Conservation (phyloP, 2,797 vertebrate genomes). For the Pampus argenteus region DNA sequence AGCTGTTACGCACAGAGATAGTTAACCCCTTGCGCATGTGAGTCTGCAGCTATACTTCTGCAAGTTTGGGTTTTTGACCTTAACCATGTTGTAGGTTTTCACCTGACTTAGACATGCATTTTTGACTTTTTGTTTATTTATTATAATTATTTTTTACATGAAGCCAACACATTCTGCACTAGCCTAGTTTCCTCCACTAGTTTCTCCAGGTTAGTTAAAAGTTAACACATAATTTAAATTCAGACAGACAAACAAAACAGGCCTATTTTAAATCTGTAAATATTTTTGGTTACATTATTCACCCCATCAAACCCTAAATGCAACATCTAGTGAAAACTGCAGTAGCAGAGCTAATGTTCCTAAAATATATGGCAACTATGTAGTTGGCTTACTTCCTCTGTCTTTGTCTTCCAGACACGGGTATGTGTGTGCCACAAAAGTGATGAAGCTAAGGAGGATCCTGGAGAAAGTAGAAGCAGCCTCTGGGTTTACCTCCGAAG, state of each 20-base stretch:
- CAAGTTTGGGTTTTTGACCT: slow-evolving; percentile 2
- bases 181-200: too few species aligned
- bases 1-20: slow-evolving; percentile 95
- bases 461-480: slow-evolving; percentile 98
- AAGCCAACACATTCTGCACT: not conserved
- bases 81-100: not conserved
- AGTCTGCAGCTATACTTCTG: slow-evolving; percentile 68
- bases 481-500: slow-evolving; percentile 98
- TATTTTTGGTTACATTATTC: not conserved
- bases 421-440: slow-evolving; percentile 98
- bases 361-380: not conserved
- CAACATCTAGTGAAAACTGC: not conserved
- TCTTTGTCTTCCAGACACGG: slow-evolving; percentile 87
- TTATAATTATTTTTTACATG: not conserved
- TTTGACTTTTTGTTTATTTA: not conserved
- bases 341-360: not conserved
- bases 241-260: not conserved
- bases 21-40: slow-evolving; percentile 98
- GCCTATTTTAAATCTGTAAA: not conserved
- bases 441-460: slow-evolving; percentile 98
- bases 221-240: not conserved
- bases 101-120: not conserved
- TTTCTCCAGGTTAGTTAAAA: not conserved
- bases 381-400: not conserved
- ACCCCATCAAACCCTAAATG: not conserved